These are phyloP conservation scores for Abscondita cerata DNA, from an alignment of 2,888 invertebrate species.

Conservation along the genomic window DNA sequence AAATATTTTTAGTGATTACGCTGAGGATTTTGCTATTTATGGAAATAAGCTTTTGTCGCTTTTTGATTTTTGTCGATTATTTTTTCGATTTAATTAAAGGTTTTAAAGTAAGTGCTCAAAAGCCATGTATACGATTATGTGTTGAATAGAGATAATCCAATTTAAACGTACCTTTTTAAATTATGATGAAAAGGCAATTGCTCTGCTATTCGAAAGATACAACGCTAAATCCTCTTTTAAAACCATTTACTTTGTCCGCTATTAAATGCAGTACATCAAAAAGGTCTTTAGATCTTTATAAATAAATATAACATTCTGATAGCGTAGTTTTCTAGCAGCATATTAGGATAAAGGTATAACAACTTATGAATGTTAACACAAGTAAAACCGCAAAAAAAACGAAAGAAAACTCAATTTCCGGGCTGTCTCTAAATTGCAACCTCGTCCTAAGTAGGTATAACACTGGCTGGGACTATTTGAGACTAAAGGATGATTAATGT, in stretches of 20 bases:
- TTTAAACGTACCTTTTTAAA: no score
- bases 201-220: no score
- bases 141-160: no score
- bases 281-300: slow-evolving; percentile 24
- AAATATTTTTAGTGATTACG: background rate
- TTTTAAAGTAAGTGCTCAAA: no score
- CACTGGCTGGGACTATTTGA: slow-evolving; percentile 28
- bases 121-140: no score
- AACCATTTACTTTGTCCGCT: background rate
- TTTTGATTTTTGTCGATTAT: no score
- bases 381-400: slow-evolving; percentile 25
- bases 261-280: slow-evolving; percentile 25
- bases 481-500: slow-evolving; percentile 40
- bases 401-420: slow-evolving; percentile 33
- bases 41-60: no score
- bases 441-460: slow-evolving; percentile 29
- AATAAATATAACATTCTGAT: slow-evolving; percentile 36
- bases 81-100: no score
- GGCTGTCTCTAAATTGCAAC: slow-evolving; percentile 33
- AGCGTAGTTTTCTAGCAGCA: slow-evolving; percentile 27
- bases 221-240: slow-evolving; percentile 9
- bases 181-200: no score
- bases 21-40: no score
- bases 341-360: slow-evolving; percentile 30
- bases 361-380: slow-evolving; percentile 36